Percentiles rank a stretch among this genome's conserved stretches.
phyloP scores from a whole-genome alignment of 2,113 vertebrate species.

The Chloebia gouldiae region DNA sequence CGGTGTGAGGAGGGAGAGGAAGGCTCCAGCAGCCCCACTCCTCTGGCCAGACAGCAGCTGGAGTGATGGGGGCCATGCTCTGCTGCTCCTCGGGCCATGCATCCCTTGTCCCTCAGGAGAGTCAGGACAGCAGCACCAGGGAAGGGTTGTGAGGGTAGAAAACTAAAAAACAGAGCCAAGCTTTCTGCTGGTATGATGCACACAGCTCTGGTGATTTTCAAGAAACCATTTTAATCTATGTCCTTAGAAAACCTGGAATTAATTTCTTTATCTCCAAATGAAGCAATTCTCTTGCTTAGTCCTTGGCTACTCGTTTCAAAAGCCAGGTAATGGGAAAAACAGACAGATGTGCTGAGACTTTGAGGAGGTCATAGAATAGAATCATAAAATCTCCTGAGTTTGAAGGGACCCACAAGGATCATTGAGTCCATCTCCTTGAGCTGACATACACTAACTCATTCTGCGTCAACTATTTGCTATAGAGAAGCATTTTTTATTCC shows the following conservation, averaged over 20 bases:
- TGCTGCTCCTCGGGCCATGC: rapidly evolving
- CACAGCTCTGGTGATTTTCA: neutral
- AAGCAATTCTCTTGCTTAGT: neutral
- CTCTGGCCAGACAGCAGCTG: neutral
- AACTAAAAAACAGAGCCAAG: neutral
- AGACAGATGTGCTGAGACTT: neutral
- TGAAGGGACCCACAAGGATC: neutral
- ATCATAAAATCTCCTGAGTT: neutral
- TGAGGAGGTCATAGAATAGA: neutral
- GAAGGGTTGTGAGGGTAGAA: neutral
- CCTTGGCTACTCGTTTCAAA: neutral
- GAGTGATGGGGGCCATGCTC: neutral
- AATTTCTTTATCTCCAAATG: neutral
- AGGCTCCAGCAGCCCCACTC: neutral
- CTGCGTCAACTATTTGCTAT: rapidly evolving
- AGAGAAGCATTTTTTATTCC: neutral
- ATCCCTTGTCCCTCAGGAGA: rapidly evolving
- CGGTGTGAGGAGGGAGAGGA: rapidly evolving
- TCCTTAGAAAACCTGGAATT: neutral
- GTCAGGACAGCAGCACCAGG: neutral
- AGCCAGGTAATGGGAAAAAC: neutral
- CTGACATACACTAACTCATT: neutral
- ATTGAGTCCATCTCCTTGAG: neutral
- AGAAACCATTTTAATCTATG: neutral
- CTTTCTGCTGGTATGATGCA: neutral